Evolutionary conservation across 1,140 invertebrate species (phyloP).

Genomic region (Belonocnema kinseyi): DNA sequence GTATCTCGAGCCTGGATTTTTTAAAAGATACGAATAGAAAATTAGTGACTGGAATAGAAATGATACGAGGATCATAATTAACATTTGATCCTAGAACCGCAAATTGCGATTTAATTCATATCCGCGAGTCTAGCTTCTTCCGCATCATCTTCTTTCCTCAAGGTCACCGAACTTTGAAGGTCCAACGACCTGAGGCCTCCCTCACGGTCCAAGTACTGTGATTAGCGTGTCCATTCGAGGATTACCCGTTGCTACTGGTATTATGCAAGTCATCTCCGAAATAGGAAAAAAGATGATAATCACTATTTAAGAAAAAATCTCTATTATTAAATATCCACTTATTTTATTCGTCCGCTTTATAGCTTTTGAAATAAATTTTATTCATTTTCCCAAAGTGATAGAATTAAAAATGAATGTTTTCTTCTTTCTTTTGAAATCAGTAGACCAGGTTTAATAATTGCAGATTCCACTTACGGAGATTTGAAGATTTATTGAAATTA

Average conservation of each 20-base stretch:
- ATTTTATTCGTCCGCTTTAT: not conserved
- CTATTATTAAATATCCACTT: not conserved
- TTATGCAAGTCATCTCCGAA: constrained; percentile 5
- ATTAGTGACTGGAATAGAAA: not conserved
- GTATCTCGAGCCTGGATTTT: no score
- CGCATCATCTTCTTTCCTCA: constrained; percentile 13
- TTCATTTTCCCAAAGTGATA: no score
- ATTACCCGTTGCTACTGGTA: constrained; percentile 12
- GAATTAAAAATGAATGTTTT: no score
- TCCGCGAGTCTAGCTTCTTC: constrained; percentile 6
- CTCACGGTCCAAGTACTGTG: constrained; percentile 18
- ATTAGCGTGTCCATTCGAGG: constrained; percentile 25
- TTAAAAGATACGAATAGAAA: no score
- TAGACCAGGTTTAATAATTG: no score
- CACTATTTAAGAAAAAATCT: not conserved
- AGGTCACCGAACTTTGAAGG: constrained; percentile 30
- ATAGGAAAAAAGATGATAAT: not conserved
- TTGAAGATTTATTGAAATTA: no score
- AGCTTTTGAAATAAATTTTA: no score
- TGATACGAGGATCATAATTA: not conserved
- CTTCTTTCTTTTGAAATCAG: no score
- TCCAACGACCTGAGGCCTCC: constrained; percentile 19
- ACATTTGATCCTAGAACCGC: constrained; percentile 2
- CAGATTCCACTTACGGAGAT: no score
- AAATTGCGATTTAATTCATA: constrained; percentile 17